Percentiles rank a stretch among this genome's conserved stretches.
Conservation (phyloP, 2,113 vertebrate genomes). For the Silurus asotus region DNA sequence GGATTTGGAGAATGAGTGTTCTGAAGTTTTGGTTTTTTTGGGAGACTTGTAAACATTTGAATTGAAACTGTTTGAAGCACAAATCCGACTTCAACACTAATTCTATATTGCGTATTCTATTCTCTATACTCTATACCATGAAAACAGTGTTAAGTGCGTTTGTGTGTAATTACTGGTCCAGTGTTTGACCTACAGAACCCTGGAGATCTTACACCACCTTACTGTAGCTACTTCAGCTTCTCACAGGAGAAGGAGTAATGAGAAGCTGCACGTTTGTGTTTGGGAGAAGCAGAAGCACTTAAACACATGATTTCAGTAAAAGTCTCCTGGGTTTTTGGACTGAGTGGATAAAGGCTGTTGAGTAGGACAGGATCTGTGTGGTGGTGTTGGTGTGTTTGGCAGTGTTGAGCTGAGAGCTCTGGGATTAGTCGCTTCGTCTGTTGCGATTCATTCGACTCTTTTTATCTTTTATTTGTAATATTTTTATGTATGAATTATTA, state of each 20-base stretch:
- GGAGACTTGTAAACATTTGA: conserved; percentile 29
- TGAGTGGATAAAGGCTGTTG: conserved; percentile 40
- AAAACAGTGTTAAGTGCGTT: not conserved
- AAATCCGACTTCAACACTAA: not conserved
- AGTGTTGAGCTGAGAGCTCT: conserved; percentile 37
- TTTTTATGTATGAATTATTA: conserved; percentile 45
- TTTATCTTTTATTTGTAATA: conserved; percentile 12
- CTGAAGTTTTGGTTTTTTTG: conserved; percentile 42
- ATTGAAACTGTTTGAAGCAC: not conserved
- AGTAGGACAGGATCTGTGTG: conserved; percentile 38
- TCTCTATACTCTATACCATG: not conserved
- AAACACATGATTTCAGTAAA: conserved; percentile 51
- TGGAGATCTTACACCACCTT: conserved; percentile 19
- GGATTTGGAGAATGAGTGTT: conserved; percentile 54
- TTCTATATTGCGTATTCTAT: not conserved
- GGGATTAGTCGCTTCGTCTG: conserved; percentile 33
- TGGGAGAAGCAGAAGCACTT: conserved; percentile 72
- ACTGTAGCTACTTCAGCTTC: conserved; percentile 39
- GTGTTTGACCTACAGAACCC: conserved; percentile 33
- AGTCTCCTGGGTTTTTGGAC: conserved; percentile 47
- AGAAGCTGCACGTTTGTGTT: conserved; percentile 65
- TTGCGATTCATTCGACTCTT: not conserved
- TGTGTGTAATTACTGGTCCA: conserved; percentile 17
- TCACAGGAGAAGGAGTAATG: conserved; percentile 42
- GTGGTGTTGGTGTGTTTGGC: conserved; percentile 32